These are phyloP conservation scores for Acronicta aceris DNA, from an alignment of 2,888 invertebrate genomes.

Conservation along the genomic window DNA sequence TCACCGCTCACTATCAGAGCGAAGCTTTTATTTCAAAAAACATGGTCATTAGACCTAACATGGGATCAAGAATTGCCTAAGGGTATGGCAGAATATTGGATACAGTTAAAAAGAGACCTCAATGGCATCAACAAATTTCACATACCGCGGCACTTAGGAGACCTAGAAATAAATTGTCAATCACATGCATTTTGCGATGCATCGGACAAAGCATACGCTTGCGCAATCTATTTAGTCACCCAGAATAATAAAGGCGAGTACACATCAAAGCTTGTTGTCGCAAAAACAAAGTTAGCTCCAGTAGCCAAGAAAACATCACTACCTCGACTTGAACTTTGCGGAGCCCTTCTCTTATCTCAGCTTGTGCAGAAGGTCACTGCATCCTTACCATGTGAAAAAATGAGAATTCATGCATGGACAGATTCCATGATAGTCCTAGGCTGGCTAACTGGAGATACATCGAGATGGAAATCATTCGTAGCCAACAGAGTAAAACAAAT, in stretches of 20 bases:
- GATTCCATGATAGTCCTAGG: constrained; percentile 3
- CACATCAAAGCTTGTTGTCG: too few relatives aligned
- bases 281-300: too few relatives aligned
- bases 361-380: constrained; percentile 2
- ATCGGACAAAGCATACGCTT: too few relatives aligned
- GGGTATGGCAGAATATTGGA: neutral
- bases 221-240: too few relatives aligned
- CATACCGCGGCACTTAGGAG: neutral
- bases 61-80: neutral
- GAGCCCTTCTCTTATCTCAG: neutral
- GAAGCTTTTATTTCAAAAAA: neutral
- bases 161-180: neutral
- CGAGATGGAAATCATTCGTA: constrained; percentile 2
- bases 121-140: neutral
- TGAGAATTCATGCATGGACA: constrained; percentile 7
- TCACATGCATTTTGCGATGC: too few relatives aligned
- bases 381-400: neutral
- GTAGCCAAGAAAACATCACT: too few relatives aligned
- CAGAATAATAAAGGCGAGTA: neutral
- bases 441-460: neutral
- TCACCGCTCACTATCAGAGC: neutral
- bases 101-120: neutral
- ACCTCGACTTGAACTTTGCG: neutral
- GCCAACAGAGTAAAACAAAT: neutral
- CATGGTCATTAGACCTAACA: neutral